Evolutionary conservation across 92 coral and sea anemone species (phyloP), one percentile per base, ranked within the genome.

Genomic region (Galaxea fascicularis): DNA sequence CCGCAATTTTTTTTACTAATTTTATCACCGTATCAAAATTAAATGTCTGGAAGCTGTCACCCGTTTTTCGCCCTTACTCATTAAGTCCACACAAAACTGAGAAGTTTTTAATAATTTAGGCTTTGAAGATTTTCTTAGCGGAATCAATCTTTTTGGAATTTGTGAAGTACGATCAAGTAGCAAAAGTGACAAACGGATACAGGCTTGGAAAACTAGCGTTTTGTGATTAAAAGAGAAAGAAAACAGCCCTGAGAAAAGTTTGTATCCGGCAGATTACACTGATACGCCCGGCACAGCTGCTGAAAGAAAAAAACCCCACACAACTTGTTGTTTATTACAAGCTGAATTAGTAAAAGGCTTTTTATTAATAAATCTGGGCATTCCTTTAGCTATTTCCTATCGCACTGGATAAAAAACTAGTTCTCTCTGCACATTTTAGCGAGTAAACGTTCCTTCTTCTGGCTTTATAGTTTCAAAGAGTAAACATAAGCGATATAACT

Each of bases 21-120:
- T 79, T 30, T 68, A 64, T 79, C 66, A 27, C 65, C 65, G 31
- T 35, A 65, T 22, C 52, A 30, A 79, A 79, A 66, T 79, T 67
- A 52, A 79, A 29, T 8, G 60, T 45, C 26, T 65, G 39, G 53
- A 51, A 45, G 44, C 53, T 79, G 75, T 75, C 71, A 77, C 20
- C 66, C 4, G 44, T 26, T 76, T 76, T 9, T 29, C 45, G 39
- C 49, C 71, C 41, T 35, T 26, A 63, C 18, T 63, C 71, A 77
- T 79, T 66, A 51, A 11, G 28, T 14, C 16, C 15, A 45, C 22
- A 45, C 31, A 67, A 65, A 47, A 49, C 27, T 79, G 75, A 49
- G 65, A 65, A 10, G 49, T 79, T 41, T 52, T 79, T 53, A 67
- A 68, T 65, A 51, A 66, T 66, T 66, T 12, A 66, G 30, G n/a